Base-by-base conservation (phyloP, 2,113 vertebrate species). In the Sciurus niger region DNA sequence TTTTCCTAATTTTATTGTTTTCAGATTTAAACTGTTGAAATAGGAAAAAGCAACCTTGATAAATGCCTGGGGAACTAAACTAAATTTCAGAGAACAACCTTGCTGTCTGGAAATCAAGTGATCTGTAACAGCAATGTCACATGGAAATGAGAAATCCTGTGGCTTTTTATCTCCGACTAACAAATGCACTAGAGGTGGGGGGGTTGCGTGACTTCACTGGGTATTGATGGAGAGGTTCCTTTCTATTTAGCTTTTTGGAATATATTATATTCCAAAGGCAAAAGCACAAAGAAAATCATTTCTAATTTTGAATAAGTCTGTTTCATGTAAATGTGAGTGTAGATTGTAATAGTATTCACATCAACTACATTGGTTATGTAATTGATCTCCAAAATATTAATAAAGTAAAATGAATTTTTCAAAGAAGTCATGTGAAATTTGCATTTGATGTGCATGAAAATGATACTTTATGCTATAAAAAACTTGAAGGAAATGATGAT, bases 21-120 rank as follows among this genome's bases (percentile, higher is more conserved):
- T 73, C 58, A 85, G 89, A 89, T 84, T 72, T 82, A 79, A 91
- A 68, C 30, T 91, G 51, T 43, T 55, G 85, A 90, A 87, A 83
- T 20, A 90, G 24, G 8, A 92, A 30, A 95, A 80, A 60, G 14
- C 5, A 84, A 63, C 11, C 16, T 32, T 37, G 22, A 95, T 28
- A 86, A 86, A 80, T 34, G 25, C 11, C 34, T 78, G 48, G 65
- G 63, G 13, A 78, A 24, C 48, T 79, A 63, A 79, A 79, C 77
- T 67, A 73, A 17, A 72, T 53, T 53, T 63, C 60, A 92, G 53
- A 73, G 14, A 73, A 37, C 20, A 40, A 32, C 4, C 18, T 68
- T 12, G 11, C 80, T 63, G 18, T 14, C 8, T 82, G 48, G 48
- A 63, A 68, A 82, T 48, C 37, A 88, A 67, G 67, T 37, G 48